These are phyloP conservation scores for Euura lappo DNA, from an alignment of 1,140 invertebrate genomes.

Conservation along the genomic window DNA sequence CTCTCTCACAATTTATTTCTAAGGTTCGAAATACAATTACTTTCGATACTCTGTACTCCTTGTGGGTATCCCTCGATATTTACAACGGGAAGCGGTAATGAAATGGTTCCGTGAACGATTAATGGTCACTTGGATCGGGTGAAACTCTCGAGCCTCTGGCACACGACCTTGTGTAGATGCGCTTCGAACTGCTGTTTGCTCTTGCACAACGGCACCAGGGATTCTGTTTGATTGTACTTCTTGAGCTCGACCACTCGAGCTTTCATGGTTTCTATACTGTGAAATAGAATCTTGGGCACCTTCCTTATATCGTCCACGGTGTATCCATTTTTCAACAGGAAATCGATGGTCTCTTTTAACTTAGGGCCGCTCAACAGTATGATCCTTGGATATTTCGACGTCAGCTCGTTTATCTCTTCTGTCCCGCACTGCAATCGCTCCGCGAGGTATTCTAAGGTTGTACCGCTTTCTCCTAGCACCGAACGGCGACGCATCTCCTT, in stretches of 20 bases:
- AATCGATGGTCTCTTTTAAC: not conserved
- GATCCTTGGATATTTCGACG: not conserved
- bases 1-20: too few relatives aligned
- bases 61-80: too few relatives aligned
- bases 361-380: not conserved
- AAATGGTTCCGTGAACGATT: too few relatives aligned
- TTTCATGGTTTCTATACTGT: not conserved
- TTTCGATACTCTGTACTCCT: too few relatives aligned
- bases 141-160: not conserved
- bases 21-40: too few relatives aligned
- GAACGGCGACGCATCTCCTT: not conserved
- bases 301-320: not conserved
- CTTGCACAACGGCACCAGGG: not conserved
- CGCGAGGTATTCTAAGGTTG: not conserved
- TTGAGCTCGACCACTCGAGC: not conserved
- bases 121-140: too few relatives aligned
- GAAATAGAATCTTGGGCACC: not conserved
- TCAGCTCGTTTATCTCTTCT: not conserved
- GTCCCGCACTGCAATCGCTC: not conserved
- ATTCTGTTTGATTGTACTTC: not conserved
- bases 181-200: not conserved
- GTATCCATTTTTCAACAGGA: slow-evolving; percentile 6
- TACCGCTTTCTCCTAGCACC: not conserved
- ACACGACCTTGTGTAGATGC: not conserved
- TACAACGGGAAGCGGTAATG: too few relatives aligned